Evolutionary conservation across 2,888 invertebrate species (phyloP), one percentile per base, ranked within the genome.

Genomic region (Blastobasis adustella): DNA sequence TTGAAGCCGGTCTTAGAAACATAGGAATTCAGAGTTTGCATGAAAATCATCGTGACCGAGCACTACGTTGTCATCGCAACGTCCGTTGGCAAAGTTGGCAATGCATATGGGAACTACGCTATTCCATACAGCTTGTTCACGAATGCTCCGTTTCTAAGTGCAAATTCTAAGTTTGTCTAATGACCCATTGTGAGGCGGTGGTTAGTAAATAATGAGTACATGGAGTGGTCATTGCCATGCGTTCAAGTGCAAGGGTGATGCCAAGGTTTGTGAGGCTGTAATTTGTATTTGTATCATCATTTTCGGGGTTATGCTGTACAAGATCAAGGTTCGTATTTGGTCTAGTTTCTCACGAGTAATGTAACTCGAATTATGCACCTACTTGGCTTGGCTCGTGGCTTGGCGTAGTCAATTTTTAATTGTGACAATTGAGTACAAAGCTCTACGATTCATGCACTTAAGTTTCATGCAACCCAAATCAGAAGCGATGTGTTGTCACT

Each of bases 1-100:
- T 44, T n/a, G 44, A 10, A 10, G 6, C 23, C n/a, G 4, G n/a
- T 23, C 23, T 23, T n/a, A 5, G 8, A 44, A n/a, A 10, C n/a
- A 10, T n/a, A 40, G 5, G 42, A 8, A 45, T 38, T 49, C 7
- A 37, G 10, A 10, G 49, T 38, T 45, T 10, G 41, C 41, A 37
- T 45, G 9, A 45, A 23, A 47, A 51, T 41, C 37, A 48, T 41
- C 47, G 45, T 48, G 45, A 48, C 46, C 10, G 41, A 40, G 50
- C 46, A 50, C 10, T 8, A 4, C 5, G 37, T 39, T 10, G 40
- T 48, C 45, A 45, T 45, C 38, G 42, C 23, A 23, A 9, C 8
- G 1, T 6, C 42, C 36, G 46, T 37, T n/a, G 6, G 36, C 36
- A 47, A 47, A 47, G 6, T 39, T 38, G 23, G 9, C n/a, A 10